Evolutionary conservation across 2,888 invertebrate genomes (phyloP), one percentile per base, ranked within the genome.

Genomic region (Imbricaverruca yamaguchii): DNA sequence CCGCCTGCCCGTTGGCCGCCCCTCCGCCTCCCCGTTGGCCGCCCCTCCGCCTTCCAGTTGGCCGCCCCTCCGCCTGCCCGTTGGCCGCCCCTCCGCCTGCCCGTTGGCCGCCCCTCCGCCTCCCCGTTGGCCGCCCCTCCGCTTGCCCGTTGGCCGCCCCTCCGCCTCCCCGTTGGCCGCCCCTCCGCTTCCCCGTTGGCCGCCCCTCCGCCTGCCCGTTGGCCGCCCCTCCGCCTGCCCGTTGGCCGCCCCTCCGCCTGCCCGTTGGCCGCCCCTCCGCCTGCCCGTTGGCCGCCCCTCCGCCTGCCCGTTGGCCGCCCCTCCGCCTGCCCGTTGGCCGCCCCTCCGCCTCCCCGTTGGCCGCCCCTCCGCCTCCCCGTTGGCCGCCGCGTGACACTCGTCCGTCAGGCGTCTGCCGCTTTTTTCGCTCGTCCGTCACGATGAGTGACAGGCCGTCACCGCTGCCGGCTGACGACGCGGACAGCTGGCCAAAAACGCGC

Each of bases 401-500:
- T 74, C 74, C 74, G 74, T 74, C 74, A 55, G 10, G 53, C n/a
- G 74, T 55, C 74, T 21, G 74, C 7, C 11, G 8, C 18, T 18
- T 53, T 74, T 74, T 74, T 74, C 21, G 74, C 74, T 74, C 74
- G 74, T 74, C 55, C 53, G 53, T 74, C 74, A 74, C 55, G 74
- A 53, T 74, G 74, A 74, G 74, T 21, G 74, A 55, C 74, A 74
- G 74, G 15, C 39, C 18, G 69, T 69, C 69, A n/a, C 69, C 25
- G 39, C 21, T 21, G 74, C 10, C 55, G 69, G 74, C 53, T 53
- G 74, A 74, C 23, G 74, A 74, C 74, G 74, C 53, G 12, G n/a
- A 18, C 25, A 25, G 59, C 80, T 74, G 79, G 84, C 90, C 97
- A 97, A 88, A 95, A 96, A 8, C 94, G 39, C 39, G 39, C 39